These are phyloP conservation scores for Caenorhabditis sp. DNA, from an alignment of 2,888 invertebrate genomes.

Conservation along the genomic window DNA sequence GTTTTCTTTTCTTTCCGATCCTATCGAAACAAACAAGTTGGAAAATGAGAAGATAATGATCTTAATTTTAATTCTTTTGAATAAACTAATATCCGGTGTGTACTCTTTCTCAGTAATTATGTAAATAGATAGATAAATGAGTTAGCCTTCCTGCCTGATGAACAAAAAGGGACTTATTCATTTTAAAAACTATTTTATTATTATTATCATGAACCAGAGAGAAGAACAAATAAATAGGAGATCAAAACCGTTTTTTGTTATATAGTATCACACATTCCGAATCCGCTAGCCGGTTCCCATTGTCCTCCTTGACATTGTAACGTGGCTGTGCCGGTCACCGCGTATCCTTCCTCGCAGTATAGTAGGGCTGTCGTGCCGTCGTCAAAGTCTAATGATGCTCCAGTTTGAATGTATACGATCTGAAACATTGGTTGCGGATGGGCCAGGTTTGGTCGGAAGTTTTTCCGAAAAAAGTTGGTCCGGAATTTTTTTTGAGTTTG, in stretches of 20 bases:
- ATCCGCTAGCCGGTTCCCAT: constrained; percentile 41
- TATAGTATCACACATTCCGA: constrained; percentile 45
- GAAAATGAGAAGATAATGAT: neutral
- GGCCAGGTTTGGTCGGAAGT: too few relatives aligned
- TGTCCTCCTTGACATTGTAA: constrained; percentile 32
- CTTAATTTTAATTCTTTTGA: neutral
- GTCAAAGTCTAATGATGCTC: constrained; percentile 37
- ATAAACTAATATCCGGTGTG: neutral
- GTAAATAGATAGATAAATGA: too few relatives aligned
- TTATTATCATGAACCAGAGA: neutral
- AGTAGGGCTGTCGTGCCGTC: constrained; percentile 50
- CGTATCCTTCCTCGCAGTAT: constrained; percentile 45
- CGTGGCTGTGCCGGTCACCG: constrained; percentile 48
- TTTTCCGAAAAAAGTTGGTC: too few relatives aligned
- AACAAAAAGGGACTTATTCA: too few relatives aligned
- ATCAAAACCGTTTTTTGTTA: constrained; percentile 7
- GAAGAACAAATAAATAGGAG: neutral
- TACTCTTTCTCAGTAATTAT: too few relatives aligned
- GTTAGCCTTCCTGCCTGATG: too few relatives aligned
- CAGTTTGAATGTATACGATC: constrained; percentile 49
- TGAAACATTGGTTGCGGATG: too few relatives aligned
- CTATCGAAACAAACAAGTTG: too few relatives aligned
- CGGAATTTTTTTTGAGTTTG: too few relatives aligned
- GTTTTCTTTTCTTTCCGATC: neutral
- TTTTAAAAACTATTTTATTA: too few relatives aligned